phyloP scores from a whole-genome alignment of 2,113 vertebrate genomes.

The Micronycteris hirsuta region DNA sequence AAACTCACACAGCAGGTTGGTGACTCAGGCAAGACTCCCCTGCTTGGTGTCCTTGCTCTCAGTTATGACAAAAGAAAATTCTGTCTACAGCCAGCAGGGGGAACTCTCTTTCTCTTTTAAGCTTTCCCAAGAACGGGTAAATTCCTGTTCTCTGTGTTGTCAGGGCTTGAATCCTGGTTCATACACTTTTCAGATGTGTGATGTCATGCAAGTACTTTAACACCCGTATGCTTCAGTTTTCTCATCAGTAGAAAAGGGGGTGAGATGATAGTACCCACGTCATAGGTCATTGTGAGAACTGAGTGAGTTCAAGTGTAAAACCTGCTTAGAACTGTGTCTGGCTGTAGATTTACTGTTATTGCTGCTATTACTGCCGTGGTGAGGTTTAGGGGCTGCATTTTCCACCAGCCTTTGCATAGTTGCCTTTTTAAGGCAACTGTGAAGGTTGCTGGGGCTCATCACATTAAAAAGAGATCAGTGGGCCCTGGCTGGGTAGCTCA shows the following conservation, averaged over 20 bases:
- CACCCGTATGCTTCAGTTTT: background rate
- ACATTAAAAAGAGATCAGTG: background rate
- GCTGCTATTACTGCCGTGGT: background rate
- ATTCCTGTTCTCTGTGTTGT: background rate
- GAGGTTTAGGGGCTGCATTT: background rate
- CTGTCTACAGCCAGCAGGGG: constrained; percentile 1
- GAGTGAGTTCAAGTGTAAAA: background rate
- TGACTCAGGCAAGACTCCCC: background rate
- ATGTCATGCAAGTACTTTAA: background rate
- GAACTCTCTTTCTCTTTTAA: background rate
- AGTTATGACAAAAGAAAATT: background rate
- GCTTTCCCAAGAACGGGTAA: background rate
- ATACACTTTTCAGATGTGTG: background rate
- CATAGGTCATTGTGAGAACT: background rate
- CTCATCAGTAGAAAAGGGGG: background rate
- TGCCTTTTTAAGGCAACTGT: background rate
- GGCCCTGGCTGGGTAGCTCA: too few species aligned
- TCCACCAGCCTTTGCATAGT: background rate
- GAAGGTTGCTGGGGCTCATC: background rate
- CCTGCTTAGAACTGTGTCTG: background rate
- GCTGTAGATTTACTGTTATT: background rate
- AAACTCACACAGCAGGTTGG: background rate
- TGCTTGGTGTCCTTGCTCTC: background rate
- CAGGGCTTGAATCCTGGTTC: background rate
- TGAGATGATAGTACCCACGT: background rate